Evolutionary conservation across 2,113 vertebrate species (phyloP), one percentile per base, ranked within the genome.

Genomic region (Lota lota): DNA sequence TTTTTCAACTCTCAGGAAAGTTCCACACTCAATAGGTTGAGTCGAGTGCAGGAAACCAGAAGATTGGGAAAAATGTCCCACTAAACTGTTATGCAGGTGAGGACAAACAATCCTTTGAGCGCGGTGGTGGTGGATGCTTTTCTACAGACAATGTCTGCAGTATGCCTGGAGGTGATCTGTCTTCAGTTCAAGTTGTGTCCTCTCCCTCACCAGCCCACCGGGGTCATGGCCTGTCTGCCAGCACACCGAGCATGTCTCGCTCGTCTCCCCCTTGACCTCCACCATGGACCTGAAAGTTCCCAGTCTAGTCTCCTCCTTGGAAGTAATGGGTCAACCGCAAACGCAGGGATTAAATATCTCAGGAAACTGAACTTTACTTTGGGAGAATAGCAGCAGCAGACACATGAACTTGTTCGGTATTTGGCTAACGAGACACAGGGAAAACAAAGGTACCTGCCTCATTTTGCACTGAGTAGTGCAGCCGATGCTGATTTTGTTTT

Each of bases 121-220:
- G 19, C 40, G 6, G 22, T 1, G 22, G 22, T 71, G 36, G 24
- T 72, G 64, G 50, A 14, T 69, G 28, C 15, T 8, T 66, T 53
- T 47, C 58, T 68, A 64, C 54, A 56, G 79, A 78, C 63, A 79
- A 75, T n/a, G 69, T 74, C 70, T 64, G 20, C 56, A 63, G 63
- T 84, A 12, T 77, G 78, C 21, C 20, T 68, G 56, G 40, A 36
- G 22, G 40, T n/a, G 36, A 85, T 86, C 67, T 65, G 69, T 84
- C 79, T 73, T 79, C 58, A 28, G 61, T 33, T 51, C 18, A 61
- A 54, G 66, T 75, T 75, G 58, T 59, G 60, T 70, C 68, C 71
- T 59, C 22, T 73, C 67, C 53, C 21, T 2, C 18, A 21, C 64
- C 50, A 64, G 65, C 12, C 28, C 40, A 1, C 40, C 40, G 65